phyloP scores from a whole-genome alignment of 2,113 vertebrate genomes.

The Abramis brama region DNA sequence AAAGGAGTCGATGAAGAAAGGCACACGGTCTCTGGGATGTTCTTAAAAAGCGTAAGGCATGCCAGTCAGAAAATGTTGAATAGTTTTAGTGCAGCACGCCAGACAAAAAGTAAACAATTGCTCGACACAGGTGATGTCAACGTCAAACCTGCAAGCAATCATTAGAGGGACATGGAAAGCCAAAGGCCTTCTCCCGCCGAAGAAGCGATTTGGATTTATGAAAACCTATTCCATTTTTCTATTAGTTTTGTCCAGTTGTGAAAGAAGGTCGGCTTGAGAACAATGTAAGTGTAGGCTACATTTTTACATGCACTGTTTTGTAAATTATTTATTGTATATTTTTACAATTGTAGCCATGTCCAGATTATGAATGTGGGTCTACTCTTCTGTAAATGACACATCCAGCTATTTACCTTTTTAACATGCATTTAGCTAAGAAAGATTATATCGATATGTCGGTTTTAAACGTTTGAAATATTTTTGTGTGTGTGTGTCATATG shows the following conservation, averaged over 20 bases:
- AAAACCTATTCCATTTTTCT: neutral
- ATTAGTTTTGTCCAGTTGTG: neutral
- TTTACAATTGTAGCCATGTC: no score
- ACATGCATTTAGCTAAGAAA: neutral
- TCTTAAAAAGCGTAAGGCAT: slow-evolving; percentile 14
- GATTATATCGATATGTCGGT: neutral
- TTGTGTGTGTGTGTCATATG: neutral
- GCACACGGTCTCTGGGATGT: neutral
- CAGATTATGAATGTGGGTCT: neutral
- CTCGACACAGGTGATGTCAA: slow-evolving; percentile 47
- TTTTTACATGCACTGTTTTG: neutral
- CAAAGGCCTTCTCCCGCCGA: slow-evolving; percentile 10
- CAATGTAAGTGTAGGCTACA: neutral
- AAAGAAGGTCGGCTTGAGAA: neutral
- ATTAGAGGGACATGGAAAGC: slow-evolving; percentile 14
- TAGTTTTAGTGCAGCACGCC: slow-evolving; percentile 44
- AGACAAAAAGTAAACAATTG: slow-evolving; percentile 57
- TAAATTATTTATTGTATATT: neutral
- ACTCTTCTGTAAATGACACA: neutral
- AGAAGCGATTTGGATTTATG: neutral
- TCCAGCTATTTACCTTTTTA: neutral
- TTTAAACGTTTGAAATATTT: no score
- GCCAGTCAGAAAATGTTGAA: slow-evolving; percentile 30
- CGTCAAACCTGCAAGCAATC: slow-evolving; percentile 45
- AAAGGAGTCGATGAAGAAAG: slow-evolving; percentile 1